Evolutionary conservation across 2,797 vertebrate species (phyloP).

Genomic region (Acanthiza pusilla): DNA sequence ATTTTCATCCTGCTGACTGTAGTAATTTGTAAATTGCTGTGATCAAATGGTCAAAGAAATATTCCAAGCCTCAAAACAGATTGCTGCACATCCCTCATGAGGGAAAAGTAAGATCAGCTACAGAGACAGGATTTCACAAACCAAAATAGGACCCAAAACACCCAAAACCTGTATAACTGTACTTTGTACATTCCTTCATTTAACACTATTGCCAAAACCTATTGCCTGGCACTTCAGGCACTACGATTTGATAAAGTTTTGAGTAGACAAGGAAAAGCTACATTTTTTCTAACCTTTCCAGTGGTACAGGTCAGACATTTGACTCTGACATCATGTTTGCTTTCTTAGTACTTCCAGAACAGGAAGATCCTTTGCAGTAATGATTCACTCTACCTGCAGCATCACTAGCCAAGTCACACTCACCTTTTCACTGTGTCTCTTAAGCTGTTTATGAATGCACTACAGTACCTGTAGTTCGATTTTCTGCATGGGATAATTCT

Average conservation of each 20-base stretch:
- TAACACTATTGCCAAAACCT: not conserved
- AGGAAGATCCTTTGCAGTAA: not conserved
- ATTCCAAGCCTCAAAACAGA: not conserved
- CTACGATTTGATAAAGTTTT: not conserved
- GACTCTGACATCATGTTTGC: not conserved
- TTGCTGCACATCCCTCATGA: not conserved
- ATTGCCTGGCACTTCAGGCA: not conserved
- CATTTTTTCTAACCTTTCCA: not conserved
- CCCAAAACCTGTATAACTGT: not conserved
- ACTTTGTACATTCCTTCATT: not conserved
- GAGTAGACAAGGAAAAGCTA: not conserved
- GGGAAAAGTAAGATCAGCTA: not conserved
- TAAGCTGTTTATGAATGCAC: not conserved
- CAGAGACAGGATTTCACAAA: not conserved
- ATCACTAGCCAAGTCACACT: not conserved
- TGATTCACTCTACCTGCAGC: not conserved
- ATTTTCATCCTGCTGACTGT: not conserved
- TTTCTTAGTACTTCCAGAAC: not conserved
- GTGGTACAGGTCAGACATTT: not conserved
- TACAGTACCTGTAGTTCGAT: not conserved
- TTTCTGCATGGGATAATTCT: not conserved
- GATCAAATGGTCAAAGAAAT: not conserved
- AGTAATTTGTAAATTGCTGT: not conserved
- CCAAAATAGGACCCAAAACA: not conserved
- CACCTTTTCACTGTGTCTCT: not conserved